These are phyloP conservation scores for Alcedo quadribrachys DNA, from an alignment of 2,797 vertebrate species.

Conservation along the genomic window DNA sequence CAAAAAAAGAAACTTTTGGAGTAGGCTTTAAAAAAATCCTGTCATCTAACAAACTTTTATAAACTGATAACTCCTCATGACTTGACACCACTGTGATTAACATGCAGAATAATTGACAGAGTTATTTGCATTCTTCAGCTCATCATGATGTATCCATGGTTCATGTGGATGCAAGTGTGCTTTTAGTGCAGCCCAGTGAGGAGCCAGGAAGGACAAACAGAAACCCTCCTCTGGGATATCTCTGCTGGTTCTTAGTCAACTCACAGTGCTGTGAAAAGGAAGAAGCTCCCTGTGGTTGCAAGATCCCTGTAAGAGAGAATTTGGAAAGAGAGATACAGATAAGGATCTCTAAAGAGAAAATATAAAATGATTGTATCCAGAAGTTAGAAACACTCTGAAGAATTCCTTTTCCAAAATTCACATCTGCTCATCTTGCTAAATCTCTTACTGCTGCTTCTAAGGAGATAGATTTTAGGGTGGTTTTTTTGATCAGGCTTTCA, in stretches of 20 bases:
- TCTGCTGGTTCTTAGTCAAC: not conserved
- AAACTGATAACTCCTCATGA: not conserved
- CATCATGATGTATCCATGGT: not conserved
- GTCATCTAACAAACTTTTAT: not conserved
- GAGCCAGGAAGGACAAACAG: not conserved
- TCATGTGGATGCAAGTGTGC: not conserved
- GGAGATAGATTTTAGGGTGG: not conserved
- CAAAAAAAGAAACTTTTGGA: constrained; percentile 31
- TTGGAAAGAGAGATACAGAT: not conserved
- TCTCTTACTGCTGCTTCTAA: not conserved
- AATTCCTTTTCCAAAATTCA: not conserved
- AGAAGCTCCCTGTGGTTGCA: not conserved
- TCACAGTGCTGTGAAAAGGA: not conserved
- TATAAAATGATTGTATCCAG: not conserved
- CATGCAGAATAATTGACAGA: not conserved
- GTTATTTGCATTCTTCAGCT: not conserved
- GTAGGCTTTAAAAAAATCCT: not conserved
- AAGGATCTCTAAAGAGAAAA: not conserved
- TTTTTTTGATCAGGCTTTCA: not conserved
- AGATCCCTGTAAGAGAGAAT: not conserved
- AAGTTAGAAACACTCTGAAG: not conserved
- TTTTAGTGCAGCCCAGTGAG: not conserved
- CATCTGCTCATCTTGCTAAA: not conserved
- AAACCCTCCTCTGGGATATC: not conserved
- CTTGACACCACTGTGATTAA: not conserved